Evolutionary conservation across 2,888 invertebrate species (phyloP).

Genomic region (Invenusta paracnida): DNA sequence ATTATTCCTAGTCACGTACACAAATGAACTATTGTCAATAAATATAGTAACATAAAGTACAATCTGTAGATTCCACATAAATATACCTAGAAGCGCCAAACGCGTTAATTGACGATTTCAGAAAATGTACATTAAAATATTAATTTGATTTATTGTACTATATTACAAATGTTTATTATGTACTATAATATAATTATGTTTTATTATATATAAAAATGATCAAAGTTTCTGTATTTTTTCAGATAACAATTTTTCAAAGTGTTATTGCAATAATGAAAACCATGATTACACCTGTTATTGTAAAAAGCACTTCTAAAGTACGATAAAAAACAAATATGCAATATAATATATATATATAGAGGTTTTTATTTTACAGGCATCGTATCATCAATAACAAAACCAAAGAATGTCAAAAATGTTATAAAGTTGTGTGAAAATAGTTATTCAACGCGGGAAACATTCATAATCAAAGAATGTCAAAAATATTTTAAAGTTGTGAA

Average conservation of each 20-base stretch:
- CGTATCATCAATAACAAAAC: neutral
- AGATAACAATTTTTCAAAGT: neutral
- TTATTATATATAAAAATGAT: neutral
- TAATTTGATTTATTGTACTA: neutral
- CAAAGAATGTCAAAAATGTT: neutral
- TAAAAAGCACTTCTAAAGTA: neutral
- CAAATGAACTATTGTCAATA: no score
- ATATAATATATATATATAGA: neutral
- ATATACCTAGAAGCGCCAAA: neutral
- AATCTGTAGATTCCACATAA: no score
- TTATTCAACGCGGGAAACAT: no score
- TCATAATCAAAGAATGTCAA: no score
- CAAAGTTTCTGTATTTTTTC: neutral
- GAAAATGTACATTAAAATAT: neutral
- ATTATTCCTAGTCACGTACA: no score
- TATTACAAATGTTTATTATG: neutral
- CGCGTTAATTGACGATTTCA: neutral
- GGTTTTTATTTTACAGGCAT: neutral
- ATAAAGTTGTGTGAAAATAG: no score
- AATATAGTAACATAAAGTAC: no score
- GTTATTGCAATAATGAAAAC: neutral
- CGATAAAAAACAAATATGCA: neutral
- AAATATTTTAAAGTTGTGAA: no score
- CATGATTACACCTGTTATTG: neutral
- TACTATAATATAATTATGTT: neutral